Conservation (phyloP, 1,140 invertebrate species). For the Mactra quadrangularis region DNA sequence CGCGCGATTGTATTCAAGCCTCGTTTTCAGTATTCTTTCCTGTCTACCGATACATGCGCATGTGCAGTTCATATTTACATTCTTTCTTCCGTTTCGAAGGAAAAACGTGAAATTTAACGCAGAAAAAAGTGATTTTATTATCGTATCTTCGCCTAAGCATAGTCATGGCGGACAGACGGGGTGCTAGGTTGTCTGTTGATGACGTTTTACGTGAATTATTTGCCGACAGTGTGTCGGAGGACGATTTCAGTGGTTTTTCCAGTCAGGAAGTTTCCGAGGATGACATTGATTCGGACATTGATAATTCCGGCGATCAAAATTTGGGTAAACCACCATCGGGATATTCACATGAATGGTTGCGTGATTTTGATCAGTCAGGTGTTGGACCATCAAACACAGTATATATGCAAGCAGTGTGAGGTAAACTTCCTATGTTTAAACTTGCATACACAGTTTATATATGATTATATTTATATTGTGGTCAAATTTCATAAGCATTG, state of each 20-base stretch:
- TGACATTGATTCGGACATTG: not conserved
- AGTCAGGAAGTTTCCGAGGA: not conserved
- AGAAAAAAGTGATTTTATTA: not conserved
- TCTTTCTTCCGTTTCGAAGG: not conserved
- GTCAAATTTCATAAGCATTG: too few species aligned
- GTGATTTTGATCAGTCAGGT: not conserved
- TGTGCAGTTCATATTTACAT: not conserved
- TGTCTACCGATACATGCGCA: too few species aligned
- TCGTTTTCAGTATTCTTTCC: not conserved
- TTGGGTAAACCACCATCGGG: not conserved
- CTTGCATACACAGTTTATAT: too few species aligned
- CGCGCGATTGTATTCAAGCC: not conserved
- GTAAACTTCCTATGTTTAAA: too few species aligned
- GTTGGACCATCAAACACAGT: constrained; percentile 8
- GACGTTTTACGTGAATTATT: constrained; percentile 18
- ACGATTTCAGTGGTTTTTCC: not conserved
- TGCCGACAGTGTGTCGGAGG: not conserved
- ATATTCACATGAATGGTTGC: not conserved
- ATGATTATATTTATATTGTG: too few species aligned
- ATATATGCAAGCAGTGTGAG: not conserved
- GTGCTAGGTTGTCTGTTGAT: too few species aligned
- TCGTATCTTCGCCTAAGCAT: not conserved
- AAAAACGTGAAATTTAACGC: not conserved
- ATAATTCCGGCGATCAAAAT: not conserved
- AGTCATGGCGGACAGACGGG: constrained; percentile 1